phyloP scores from a whole-genome alignment of 2,113 vertebrate species.

The Amazona guildingii region DNA sequence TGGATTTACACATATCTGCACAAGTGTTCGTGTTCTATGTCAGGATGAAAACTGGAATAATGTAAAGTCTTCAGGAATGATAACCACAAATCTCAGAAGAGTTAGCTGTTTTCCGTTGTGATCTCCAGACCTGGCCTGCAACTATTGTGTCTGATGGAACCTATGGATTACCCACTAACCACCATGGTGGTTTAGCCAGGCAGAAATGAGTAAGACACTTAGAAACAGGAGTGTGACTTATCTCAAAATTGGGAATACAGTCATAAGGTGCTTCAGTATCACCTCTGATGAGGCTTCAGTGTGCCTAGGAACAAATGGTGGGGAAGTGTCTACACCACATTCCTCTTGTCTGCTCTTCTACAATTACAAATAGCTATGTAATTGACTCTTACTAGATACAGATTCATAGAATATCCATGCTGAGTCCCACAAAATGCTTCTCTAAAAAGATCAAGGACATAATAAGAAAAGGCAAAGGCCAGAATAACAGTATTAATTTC shows the following conservation, averaged over 20 bases:
- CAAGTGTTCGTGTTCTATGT: not conserved
- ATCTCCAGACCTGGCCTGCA: not conserved
- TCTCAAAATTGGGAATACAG: not conserved
- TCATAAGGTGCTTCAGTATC: not conserved
- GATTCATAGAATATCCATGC: not conserved
- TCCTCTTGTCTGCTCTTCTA: not conserved
- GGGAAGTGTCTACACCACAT: not conserved
- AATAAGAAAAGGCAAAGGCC: not conserved
- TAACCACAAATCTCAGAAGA: not conserved
- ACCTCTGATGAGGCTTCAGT: not conserved
- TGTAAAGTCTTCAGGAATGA: not conserved
- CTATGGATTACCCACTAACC: not conserved
- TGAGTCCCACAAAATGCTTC: not conserved
- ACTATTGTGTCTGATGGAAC: not conserved
- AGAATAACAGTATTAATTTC: constrained; percentile 9
- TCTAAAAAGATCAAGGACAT: not conserved
- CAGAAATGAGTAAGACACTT: not conserved
- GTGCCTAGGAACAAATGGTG: not conserved
- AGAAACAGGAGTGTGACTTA: not conserved
- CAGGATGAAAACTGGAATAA: not conserved
- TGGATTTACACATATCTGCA: not conserved
- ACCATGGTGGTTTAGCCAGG: not conserved
- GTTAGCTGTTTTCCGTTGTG: not conserved
- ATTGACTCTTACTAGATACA: not conserved
- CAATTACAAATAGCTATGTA: not conserved